phyloP scores from a whole-genome alignment of 2,113 vertebrate species.

The Mesocricetus auratus region DNA sequence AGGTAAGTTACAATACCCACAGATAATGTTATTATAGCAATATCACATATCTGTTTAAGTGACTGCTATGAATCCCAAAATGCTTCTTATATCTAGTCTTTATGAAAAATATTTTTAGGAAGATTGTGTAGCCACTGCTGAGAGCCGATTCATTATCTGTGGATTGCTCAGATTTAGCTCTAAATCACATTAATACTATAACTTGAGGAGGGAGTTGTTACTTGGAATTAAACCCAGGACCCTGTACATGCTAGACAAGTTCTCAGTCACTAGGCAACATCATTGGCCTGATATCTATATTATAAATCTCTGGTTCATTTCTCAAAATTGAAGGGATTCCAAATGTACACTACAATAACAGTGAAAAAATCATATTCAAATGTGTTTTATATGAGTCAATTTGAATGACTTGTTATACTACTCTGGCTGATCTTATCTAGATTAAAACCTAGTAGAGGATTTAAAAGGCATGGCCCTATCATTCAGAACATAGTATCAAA shows the following conservation, averaged over 20 bases:
- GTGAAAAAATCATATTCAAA: conserved; percentile 45
- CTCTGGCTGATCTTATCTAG: conserved; percentile 28
- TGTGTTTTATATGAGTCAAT: conserved; percentile 6
- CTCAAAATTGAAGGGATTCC: conserved; percentile 38
- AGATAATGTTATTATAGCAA: not conserved
- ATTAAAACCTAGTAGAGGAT: conserved; percentile 16
- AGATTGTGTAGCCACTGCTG: not conserved
- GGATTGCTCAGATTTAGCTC: not conserved
- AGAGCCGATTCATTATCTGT: not conserved
- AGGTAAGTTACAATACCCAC: not conserved
- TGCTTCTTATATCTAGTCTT: not conserved
- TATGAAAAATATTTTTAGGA: conserved; percentile 48
- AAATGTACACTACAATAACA: not conserved
- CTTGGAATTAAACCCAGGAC: not conserved
- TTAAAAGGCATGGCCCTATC: conserved; percentile 9
- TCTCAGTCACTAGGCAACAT: not conserved
- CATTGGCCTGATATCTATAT: not conserved
- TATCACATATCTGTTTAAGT: not conserved
- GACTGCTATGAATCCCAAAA: not conserved
- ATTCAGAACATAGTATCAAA: not conserved
- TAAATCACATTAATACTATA: conserved; percentile 31
- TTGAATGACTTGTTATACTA: conserved; percentile 31
- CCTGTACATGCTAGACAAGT: not conserved
- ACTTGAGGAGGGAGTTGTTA: not conserved
- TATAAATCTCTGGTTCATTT: not conserved